Percentiles rank a stretch among this genome's conserved stretches.
phyloP scores from a whole-genome alignment of 2,888 invertebrate species.

The Elysia crispata region DNA sequence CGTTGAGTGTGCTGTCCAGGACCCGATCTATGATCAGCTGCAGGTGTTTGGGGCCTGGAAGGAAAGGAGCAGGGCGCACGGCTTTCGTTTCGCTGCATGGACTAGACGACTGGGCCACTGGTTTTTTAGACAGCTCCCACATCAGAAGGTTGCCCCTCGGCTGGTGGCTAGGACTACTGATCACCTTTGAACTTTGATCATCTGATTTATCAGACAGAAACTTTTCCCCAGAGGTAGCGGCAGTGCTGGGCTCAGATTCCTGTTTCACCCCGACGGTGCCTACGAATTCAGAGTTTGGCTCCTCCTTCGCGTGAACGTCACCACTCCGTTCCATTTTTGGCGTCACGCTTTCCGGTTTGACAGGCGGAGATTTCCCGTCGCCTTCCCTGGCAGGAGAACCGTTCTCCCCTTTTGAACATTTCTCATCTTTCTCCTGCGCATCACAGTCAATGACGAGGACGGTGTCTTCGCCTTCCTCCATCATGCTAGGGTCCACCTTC shows the following conservation, averaged over 20 bases:
- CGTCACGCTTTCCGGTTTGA: not conserved
- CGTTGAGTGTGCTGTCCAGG: slow-evolving; percentile 62
- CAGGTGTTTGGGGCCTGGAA: slow-evolving; percentile 47
- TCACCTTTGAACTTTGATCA: slow-evolving; percentile 13
- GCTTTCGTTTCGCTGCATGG: not conserved
- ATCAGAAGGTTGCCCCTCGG: slow-evolving; percentile 26
- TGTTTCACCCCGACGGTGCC: not conserved
- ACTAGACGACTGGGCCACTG: not conserved
- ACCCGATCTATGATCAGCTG: slow-evolving; percentile 69
- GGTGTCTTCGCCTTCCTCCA: not conserved
- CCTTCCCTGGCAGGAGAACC: not conserved
- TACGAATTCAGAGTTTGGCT: too few species aligned
- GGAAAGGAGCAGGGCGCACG: not conserved
- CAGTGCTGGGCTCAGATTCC: not conserved
- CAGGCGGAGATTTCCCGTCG: not conserved
- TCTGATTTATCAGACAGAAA: slow-evolving; percentile 27
- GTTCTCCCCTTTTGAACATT: not conserved
- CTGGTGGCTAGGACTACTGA: not conserved
- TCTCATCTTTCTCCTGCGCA: not conserved
- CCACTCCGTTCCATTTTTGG: not conserved
- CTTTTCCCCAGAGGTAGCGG: not conserved
- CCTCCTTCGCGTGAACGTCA: not conserved
- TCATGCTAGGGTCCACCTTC: not conserved
- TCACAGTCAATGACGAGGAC: slow-evolving; percentile 17
- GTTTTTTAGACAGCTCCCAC: slow-evolving; percentile 35